phyloP scores from a whole-genome alignment of 2,888 invertebrate species.

The Synanthedon myopaeformis region DNA sequence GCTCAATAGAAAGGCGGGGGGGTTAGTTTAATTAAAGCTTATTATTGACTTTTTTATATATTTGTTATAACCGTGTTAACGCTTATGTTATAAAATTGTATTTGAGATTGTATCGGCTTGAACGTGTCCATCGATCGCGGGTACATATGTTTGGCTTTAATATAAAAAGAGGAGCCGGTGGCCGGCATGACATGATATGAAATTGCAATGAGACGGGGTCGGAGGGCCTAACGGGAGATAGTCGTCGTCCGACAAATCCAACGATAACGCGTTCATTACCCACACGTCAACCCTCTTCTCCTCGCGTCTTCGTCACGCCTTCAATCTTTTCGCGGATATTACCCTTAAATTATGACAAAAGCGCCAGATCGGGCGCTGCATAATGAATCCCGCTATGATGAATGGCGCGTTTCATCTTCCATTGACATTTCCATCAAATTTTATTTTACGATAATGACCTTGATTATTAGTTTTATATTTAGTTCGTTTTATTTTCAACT shows the following conservation, averaged over 20 bases:
- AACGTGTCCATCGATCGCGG: neutral
- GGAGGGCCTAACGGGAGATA: conserved; percentile 11
- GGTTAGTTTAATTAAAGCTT: too few relatives aligned
- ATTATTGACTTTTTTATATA: too few relatives aligned
- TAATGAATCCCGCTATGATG: conserved; percentile 46
- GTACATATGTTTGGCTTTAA: neutral
- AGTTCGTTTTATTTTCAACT: neutral
- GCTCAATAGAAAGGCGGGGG: too few relatives aligned
- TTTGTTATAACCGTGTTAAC: too few relatives aligned
- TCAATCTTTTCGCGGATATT: conserved; percentile 67
- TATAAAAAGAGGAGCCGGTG: conserved; percentile 20
- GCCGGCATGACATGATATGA: conserved; percentile 31
- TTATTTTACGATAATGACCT: neutral
- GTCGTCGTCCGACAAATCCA: conserved; percentile 35
- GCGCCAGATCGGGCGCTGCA: conserved; percentile 41
- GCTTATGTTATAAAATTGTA: too few relatives aligned
- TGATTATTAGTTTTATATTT: neutral
- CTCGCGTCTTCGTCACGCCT: conserved; percentile 46
- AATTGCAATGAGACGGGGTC: conserved; percentile 31
- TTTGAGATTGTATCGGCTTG: neutral
- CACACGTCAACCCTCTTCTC: conserved; percentile 63
- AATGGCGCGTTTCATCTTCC: conserved; percentile 38
- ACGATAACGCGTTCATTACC: conserved; percentile 60
- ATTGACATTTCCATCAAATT: conserved; percentile 23
- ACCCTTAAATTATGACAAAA: conserved; percentile 61